Evolutionary conservation across 2,113 vertebrate genomes (phyloP).

Genomic region (Microtus richardsoni): DNA sequence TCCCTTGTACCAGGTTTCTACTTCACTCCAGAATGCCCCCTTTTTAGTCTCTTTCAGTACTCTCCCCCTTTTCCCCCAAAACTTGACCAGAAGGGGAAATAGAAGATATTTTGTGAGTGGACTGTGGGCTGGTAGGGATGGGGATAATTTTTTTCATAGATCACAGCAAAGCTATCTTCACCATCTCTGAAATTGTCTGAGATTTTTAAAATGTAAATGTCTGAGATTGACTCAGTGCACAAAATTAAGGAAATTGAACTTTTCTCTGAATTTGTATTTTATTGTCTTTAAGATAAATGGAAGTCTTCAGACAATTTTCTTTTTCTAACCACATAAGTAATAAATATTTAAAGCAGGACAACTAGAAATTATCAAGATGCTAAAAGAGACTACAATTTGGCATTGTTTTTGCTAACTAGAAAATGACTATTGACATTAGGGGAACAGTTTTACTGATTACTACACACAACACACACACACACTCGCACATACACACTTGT

Average conservation of each 20-base stretch:
- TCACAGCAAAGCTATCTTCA: not conserved
- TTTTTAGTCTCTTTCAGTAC: not conserved
- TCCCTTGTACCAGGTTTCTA: not conserved
- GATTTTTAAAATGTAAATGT: conserved; percentile 2
- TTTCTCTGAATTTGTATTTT: conserved; percentile 33
- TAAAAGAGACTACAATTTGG: conserved; percentile 16
- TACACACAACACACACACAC: not conserved
- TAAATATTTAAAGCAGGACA: not conserved
- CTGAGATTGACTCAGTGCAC: not conserved
- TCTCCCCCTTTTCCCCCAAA: not conserved
- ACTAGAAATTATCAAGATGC: not conserved
- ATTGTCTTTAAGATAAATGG: not conserved
- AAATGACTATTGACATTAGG: not conserved
- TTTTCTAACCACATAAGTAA: not conserved
- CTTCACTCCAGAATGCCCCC: not conserved
- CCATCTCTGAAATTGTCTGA: not conserved
- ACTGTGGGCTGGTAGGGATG: not conserved
- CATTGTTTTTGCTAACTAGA: not conserved
- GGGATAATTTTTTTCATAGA: not conserved
- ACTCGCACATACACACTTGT: not conserved
- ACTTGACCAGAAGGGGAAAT: not conserved
- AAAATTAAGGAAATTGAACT: not conserved
- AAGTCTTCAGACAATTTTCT: conserved; percentile 1
- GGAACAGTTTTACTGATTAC: not conserved
- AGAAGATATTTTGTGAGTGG: not conserved